Evolutionary conservation across 1,140 invertebrate species (phyloP), one percentile per base, ranked within the genome.

Genomic region (Sesamia nonagrioides): DNA sequence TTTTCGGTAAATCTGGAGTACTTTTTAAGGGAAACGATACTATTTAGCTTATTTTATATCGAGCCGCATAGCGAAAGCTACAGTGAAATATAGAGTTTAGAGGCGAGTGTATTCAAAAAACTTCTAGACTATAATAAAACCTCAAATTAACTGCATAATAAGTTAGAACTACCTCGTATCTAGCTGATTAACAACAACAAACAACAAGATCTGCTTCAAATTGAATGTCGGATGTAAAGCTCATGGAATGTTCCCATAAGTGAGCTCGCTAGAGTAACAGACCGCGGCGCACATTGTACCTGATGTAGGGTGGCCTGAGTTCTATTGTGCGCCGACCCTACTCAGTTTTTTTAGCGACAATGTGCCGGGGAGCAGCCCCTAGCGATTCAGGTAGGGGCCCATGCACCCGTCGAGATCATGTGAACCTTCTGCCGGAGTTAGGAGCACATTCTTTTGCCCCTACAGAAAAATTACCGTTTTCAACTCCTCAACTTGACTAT

Each of bases 311-410:
- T 76, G 89, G 83, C 80, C 86, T 75, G 77, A 82, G 83, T 77
- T 81, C 88, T 86, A 87, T 92, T 93, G 89, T 93, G 80, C 77
- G 69, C 73, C 86, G 91, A 93, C 93, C 93, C 93, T 92, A 91
- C 88, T 87, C 86, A 82, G 82, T 93, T 94, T 94, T 94, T 94
- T 94, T 94, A 86, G 78, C 77, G 74, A 89, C 91, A 92, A 91
- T 89, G 84, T 84, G 88, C 83, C 86, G 82, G 86, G 88, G 88
- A 85, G 88, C 91, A 88, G 89, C 89, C 91, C 89, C 87, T 88
- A 83, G 86, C 58, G 61, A 60, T 78, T 87, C 93, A 94, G 93
- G 93, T 94, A 94, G 83, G 88, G 88, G 82, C 80, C 79, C 68
- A 84, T 78, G 82, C 85, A 77, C 82, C 85, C 87, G 79, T 88